Conservation (phyloP, 2,113 vertebrate genomes). For the Ceuthmochares aereus region DNA sequence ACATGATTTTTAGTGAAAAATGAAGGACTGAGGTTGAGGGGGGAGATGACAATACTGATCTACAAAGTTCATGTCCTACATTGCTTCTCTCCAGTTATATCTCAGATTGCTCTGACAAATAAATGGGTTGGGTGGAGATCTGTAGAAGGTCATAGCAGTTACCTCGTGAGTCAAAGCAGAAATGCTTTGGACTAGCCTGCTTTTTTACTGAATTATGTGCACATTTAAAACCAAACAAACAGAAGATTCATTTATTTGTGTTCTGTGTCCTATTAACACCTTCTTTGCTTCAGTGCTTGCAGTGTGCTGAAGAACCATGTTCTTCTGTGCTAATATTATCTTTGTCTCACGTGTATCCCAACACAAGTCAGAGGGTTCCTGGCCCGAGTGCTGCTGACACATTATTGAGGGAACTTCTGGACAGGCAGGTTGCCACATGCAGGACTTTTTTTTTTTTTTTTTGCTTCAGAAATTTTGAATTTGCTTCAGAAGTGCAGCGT, state of each 20-base stretch:
- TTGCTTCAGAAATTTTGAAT: too few species aligned
- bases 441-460: too few species aligned
- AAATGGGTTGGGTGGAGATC: background rate
- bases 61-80: background rate
- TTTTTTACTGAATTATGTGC: background rate
- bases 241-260: background rate
- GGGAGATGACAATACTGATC: background rate
- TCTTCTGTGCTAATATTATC: background rate
- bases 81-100: background rate
- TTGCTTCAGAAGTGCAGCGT: background rate
- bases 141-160: background rate
- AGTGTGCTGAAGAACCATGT: background rate
- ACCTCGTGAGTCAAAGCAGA: background rate
- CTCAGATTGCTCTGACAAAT: background rate
- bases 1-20: background rate
- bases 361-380: background rate
- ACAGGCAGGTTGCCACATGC: background rate
- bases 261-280: background rate
- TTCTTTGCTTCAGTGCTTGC: background rate
- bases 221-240: background rate
- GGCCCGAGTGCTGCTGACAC: background rate
- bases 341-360: background rate
- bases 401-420: background rate
- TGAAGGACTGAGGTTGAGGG: rapidly evolving
- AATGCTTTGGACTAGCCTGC: background rate